These are phyloP conservation scores for Sarcophaga caerulescens DNA, from an alignment of 2,888 invertebrate species.

Conservation along the genomic window DNA sequence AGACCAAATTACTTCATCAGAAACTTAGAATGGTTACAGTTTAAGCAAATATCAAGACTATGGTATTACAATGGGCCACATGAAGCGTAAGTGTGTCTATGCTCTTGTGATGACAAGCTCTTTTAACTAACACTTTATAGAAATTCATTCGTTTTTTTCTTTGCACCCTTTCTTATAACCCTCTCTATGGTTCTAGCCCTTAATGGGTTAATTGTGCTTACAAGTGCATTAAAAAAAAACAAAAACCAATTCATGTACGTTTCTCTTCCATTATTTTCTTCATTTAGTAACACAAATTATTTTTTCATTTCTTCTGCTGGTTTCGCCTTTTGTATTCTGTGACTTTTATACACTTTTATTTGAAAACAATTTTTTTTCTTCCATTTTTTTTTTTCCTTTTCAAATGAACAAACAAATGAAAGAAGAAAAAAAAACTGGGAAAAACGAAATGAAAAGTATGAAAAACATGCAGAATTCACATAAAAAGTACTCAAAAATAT, in stretches of 20 bases:
- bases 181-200: not conserved
- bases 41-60: too few relatives aligned
- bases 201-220: not conserved
- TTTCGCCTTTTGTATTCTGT: not conserved
- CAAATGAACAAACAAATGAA: not conserved
- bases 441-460: not conserved
- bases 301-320: not conserved
- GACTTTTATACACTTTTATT: not conserved
- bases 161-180: too few relatives aligned
- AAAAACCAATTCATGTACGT: not conserved
- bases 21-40: too few relatives aligned
- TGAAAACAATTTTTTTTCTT: not conserved
- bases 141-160: not conserved
- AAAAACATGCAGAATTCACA: slow-evolving; percentile 41
- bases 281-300: not conserved
- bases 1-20: too few relatives aligned
- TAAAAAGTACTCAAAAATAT: slow-evolving; percentile 24
- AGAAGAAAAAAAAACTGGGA: not conserved
- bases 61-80: too few relatives aligned
- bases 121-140: too few relatives aligned
- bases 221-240: not conserved
- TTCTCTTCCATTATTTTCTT: not conserved
- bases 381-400: slow-evolving; percentile 33
- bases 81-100: too few relatives aligned
- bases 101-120: too few relatives aligned